Conservation (phyloP, 2,797 vertebrate species). For the Ceyx erithaca region DNA sequence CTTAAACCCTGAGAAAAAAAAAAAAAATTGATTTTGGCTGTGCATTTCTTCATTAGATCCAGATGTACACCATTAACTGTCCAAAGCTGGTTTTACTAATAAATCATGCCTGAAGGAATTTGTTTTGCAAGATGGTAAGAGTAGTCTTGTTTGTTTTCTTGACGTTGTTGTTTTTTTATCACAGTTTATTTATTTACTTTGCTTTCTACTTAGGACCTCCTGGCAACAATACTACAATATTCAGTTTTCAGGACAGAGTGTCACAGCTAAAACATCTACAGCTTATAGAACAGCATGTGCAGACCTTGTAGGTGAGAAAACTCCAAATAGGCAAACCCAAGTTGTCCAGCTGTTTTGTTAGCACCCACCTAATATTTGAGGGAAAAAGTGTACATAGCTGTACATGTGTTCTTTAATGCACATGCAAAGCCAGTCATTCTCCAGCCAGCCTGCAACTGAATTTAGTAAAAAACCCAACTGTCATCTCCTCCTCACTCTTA, state of each 20-base stretch:
- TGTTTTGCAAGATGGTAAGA: slow-evolving; percentile 33
- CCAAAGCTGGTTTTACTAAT: slow-evolving; percentile 47
- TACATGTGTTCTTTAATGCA: background rate
- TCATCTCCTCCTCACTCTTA: background rate
- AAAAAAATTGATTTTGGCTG: background rate
- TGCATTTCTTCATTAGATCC: slow-evolving; percentile 69
- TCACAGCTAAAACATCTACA: background rate
- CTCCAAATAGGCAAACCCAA: background rate
- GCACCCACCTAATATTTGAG: background rate
- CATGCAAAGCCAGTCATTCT: background rate
- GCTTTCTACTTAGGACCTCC: background rate
- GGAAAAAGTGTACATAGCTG: background rate
- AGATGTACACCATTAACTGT: slow-evolving; percentile 63
- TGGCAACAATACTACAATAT: background rate
- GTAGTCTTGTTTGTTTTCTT: background rate
- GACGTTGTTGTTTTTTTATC: background rate
- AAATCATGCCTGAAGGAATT: slow-evolving; percentile 40
- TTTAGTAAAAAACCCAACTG: background rate
- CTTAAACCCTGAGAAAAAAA: slow-evolving; percentile 16
- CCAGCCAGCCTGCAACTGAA: background rate
- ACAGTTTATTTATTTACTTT: background rate
- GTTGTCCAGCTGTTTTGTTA: background rate
- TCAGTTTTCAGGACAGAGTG: background rate
- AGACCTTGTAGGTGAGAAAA: background rate
- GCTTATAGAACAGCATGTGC: background rate